These are phyloP conservation scores for Antheraea yamamai DNA, from an alignment of 2,888 invertebrate genomes.

Conservation along the genomic window DNA sequence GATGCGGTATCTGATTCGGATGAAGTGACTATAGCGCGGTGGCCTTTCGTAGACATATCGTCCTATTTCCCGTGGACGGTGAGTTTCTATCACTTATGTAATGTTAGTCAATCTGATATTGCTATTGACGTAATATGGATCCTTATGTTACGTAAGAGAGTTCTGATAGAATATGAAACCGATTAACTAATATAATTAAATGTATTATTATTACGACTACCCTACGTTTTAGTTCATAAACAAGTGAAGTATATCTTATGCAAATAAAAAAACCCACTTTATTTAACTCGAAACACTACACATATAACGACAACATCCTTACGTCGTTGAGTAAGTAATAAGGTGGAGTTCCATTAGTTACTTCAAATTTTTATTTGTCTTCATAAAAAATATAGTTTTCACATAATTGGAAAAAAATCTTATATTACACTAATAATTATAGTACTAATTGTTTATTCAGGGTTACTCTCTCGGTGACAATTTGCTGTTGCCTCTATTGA, in stretches of 20 bases:
- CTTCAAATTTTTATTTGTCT: not conserved
- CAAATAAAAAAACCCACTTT: not conserved
- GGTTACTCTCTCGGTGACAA: slow-evolving; percentile 83
- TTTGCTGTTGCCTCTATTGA: slow-evolving; percentile 79
- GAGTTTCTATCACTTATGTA: slow-evolving; percentile 54
- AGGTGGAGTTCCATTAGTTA: not conserved
- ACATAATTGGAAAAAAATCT: not conserved
- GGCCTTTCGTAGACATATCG: slow-evolving; percentile 85
- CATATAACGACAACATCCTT: not conserved
- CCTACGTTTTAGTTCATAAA: not conserved
- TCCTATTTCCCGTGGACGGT: slow-evolving; percentile 87
- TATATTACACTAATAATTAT: not conserved
- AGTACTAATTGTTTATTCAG: slow-evolving; percentile 50
- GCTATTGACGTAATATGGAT: not conserved
- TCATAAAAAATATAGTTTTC: no score
- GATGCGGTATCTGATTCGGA: slow-evolving; percentile 57
- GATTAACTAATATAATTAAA: not conserved
- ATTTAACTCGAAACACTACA: not conserved
- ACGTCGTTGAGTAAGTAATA: not conserved
- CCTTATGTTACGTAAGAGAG: not conserved
- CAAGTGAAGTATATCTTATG: not conserved
- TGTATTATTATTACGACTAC: not conserved
- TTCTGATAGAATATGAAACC: not conserved
- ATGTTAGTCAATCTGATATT: slow-evolving; percentile 30
- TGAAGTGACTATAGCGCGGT: slow-evolving; percentile 78